A percentile compares a stretch with the other conserved stretches of the same genome.
phyloP scores from a whole-genome alignment of 1,140 invertebrate genomes.

The Gryllus bimaculatus region DNA sequence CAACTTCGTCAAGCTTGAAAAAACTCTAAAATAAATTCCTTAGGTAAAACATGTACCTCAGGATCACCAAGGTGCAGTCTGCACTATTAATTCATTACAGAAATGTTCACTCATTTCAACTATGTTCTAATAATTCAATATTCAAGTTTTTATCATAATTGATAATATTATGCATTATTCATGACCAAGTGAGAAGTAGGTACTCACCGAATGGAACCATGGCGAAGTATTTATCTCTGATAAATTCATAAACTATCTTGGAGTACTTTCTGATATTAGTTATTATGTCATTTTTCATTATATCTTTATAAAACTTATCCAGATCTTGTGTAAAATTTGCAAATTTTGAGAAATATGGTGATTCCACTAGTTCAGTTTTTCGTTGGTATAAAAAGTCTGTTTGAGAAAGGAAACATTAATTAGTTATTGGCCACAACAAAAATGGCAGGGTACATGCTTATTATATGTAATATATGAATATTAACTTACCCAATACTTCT shows the following conservation, averaged over 20 bases:
- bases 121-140: no score
- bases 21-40: no score
- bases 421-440: not conserved
- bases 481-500: conserved; percentile 43
- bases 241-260: conserved; percentile 49
- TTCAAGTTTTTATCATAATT: no score
- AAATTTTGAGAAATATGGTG: conserved; percentile 66
- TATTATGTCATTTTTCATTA: conserved; percentile 58
- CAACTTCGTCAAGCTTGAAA: no score
- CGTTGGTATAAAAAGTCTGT: conserved; percentile 69
- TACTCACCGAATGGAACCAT: conserved; percentile 63
- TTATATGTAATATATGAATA: not conserved
- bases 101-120: no score
- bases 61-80: no score
- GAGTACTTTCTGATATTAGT: conserved; percentile 69
- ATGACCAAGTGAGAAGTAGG: not conserved
- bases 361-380: conserved; percentile 64
- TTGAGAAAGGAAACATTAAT: conserved; percentile 24
- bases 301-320: conserved; percentile 63
- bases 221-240: conserved; percentile 63
- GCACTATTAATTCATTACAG: no score
- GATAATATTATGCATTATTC: no score
- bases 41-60: no score
- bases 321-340: conserved; percentile 69
- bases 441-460: no score